A percentile compares a stretch with the other conserved stretches of the same genome.
phyloP scores from a whole-genome alignment of 2,113 vertebrate species.

The Tiliqua scincoides region DNA sequence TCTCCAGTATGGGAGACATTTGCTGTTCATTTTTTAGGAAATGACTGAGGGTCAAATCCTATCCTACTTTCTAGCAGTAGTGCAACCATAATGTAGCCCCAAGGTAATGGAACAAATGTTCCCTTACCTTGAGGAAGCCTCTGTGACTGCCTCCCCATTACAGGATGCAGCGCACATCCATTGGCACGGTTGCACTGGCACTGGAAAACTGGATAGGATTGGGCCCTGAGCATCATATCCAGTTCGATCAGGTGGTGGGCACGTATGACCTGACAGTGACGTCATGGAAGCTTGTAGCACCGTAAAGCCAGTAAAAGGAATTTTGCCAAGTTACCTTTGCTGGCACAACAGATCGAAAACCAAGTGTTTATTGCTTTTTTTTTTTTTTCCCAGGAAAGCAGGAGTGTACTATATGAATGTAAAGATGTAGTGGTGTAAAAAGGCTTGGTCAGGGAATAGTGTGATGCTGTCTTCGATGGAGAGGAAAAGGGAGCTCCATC shows the following conservation, averaged over 20 bases:
- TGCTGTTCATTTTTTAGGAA: neutral
- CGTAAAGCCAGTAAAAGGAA: neutral
- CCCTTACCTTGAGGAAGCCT: too few relatives aligned
- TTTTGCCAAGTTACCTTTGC: neutral
- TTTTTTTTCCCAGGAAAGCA: too few relatives aligned
- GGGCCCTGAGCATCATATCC: slow-evolving; percentile 17
- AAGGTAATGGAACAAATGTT: too few relatives aligned
- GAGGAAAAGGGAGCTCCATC: too few relatives aligned
- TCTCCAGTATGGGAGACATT: neutral
- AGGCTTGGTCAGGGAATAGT: too few relatives aligned
- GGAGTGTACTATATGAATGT: neutral
- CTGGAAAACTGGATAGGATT: too few relatives aligned
- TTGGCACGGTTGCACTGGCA: too few relatives aligned
- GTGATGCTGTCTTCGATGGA: too few relatives aligned
- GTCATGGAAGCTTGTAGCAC: neutral
- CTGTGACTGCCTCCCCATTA: too few relatives aligned
- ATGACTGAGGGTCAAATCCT: neutral
- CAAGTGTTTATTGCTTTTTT: neutral
- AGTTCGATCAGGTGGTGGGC: neutral
- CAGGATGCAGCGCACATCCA: too few relatives aligned
- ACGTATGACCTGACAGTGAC: neutral
- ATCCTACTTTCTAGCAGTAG: too few relatives aligned
- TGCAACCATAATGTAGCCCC: too few relatives aligned
- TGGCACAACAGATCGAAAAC: neutral
- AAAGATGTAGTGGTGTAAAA: neutral